A percentile compares a stretch with the other conserved stretches of the same genome.
These are phyloP conservation scores for Xerus rutilus DNA, from an alignment of 2,797 vertebrate genomes.

Conservation along the genomic window DNA sequence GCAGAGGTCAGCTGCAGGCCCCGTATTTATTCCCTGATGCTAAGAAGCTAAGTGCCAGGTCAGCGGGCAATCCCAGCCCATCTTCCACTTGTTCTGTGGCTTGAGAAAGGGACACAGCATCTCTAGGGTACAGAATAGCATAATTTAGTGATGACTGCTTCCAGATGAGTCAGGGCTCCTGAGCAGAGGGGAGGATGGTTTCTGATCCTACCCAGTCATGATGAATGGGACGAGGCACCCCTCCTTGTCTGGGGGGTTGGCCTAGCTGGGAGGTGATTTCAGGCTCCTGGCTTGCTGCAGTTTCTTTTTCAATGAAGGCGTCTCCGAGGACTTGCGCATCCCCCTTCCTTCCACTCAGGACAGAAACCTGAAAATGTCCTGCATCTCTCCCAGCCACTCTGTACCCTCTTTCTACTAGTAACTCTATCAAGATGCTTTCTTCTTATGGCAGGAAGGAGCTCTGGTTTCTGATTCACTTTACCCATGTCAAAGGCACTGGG, in stretches of 20 bases:
- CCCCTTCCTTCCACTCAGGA: neutral
- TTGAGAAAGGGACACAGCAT: neutral
- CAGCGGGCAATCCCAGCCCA: accelerated
- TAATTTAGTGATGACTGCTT: neutral
- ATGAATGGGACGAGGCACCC: accelerated
- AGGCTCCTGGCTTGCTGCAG: neutral
- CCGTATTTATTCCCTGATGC: neutral
- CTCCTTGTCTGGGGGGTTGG: neutral
- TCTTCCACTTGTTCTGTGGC: neutral
- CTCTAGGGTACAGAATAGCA: neutral
- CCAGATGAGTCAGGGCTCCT: neutral
- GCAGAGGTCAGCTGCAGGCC: neutral
- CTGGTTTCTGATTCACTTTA: neutral
- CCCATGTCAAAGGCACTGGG: neutral
- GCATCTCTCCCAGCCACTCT: accelerated
- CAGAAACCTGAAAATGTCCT: neutral
- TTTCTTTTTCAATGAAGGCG: neutral
- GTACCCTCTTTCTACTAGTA: accelerated
- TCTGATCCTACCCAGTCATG: neutral
- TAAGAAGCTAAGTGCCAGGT: neutral
- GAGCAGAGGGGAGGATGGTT: accelerated
- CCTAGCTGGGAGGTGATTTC: no score
- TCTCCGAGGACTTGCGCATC: accelerated
- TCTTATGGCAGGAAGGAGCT: accelerated
- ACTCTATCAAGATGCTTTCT: neutral